These are phyloP conservation scores for Terebella lapidaria DNA, from an alignment of 2,888 invertebrate genomes.

Conservation along the genomic window DNA sequence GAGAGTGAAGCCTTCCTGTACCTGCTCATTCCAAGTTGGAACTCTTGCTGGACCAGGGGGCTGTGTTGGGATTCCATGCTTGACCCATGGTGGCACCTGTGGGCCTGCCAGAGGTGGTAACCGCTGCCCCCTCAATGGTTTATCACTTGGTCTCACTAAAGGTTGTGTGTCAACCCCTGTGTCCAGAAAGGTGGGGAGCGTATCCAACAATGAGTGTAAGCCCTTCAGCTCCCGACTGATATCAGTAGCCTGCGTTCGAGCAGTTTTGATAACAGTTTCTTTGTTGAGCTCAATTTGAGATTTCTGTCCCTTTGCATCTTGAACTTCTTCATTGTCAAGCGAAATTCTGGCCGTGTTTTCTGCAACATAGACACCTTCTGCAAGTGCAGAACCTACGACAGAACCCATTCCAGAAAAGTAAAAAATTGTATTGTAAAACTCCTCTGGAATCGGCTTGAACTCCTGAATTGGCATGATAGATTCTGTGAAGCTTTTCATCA, in stretches of 20 bases:
- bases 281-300: not conserved
- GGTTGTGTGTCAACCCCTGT: constrained; percentile 6
- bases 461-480: constrained; percentile 7
- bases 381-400: constrained; percentile 22
- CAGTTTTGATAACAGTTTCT: constrained; percentile 13
- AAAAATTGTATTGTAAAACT: constrained; percentile 26
- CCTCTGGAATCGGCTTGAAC: constrained; percentile 19
- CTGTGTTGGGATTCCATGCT: not conserved
- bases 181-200: constrained; percentile 25
- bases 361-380: constrained; percentile 26
- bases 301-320: constrained; percentile 7
- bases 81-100: not conserved
- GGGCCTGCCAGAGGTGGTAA: not conserved
- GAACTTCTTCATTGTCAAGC: constrained; percentile 20
- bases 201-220: constrained; percentile 20
- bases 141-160: not conserved
- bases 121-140: not conserved
- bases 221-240: constrained; percentile 19
- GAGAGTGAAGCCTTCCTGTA: not conserved
- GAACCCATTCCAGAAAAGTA: constrained; percentile 30
- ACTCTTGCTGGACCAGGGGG: not conserved
- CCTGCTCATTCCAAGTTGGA: constrained; percentile 1
- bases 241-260: constrained; percentile 22
- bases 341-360: constrained; percentile 18
- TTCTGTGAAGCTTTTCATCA: constrained; percentile 2